These are phyloP conservation scores for Stigmatopora nigra DNA, from an alignment of 2,113 vertebrate species.

Conservation along the genomic window DNA sequence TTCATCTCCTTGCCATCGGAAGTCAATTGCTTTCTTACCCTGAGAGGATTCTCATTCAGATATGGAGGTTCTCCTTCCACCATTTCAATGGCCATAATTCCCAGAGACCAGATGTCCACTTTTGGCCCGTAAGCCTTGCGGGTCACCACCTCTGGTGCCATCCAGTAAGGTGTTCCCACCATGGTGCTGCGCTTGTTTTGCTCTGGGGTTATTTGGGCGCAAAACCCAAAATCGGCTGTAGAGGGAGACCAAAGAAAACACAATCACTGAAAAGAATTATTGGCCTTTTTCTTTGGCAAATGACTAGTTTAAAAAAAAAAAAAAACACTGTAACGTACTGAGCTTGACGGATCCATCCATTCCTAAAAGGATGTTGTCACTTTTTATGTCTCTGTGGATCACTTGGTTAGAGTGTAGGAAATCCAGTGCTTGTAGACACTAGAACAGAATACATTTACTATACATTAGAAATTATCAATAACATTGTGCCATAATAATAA, in stretches of 20 bases:
- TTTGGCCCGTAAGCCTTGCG: constrained; percentile 96
- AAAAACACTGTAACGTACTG: constrained; percentile 71
- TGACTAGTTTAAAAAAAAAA: not conserved
- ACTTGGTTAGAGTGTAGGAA: constrained; percentile 98
- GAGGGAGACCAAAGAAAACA: not conserved
- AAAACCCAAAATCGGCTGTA: constrained; percentile 97
- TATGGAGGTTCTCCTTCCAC: constrained; percentile 98
- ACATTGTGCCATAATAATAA: too few species aligned
- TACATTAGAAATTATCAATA: not conserved
- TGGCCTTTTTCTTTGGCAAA: too few species aligned
- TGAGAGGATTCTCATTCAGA: constrained; percentile 98
- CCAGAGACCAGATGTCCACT: constrained; percentile 97
- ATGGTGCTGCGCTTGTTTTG: constrained; percentile 98
- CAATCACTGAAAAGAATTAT: not conserved
- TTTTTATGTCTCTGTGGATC: constrained; percentile 98
- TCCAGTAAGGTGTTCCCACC: constrained; percentile 98
- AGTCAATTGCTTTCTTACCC: constrained; percentile 65
- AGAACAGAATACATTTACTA: constrained; percentile 9
- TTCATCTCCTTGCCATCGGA: not conserved
- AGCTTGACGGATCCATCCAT: constrained; percentile 98
- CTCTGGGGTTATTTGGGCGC: constrained; percentile 96
- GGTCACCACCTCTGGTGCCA: constrained; percentile 97
- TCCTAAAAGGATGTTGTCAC: constrained; percentile 95
- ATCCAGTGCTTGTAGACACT: constrained; percentile 98
- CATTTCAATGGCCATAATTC: constrained; percentile 99